Evolutionary conservation across 2,797 vertebrate species (phyloP), one percentile per base, ranked within the genome.

Genomic region (Myotis pilosus): DNA sequence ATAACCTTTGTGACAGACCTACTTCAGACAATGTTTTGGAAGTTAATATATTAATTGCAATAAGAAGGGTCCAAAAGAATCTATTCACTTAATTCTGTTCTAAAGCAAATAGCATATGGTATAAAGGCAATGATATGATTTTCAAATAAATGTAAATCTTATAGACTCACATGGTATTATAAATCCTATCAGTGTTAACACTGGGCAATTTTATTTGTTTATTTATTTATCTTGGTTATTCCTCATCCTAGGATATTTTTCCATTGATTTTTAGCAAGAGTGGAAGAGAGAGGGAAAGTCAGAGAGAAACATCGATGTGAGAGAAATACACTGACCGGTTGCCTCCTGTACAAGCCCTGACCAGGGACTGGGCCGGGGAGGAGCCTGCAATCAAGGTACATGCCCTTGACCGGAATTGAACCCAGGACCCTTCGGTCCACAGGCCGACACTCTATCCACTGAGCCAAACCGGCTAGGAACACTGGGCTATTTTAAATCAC

Each of bases 11-110:
- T 93, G 68, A 75, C n/a, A 71, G n/a, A 91, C 6, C 16, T 82
- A 64, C 25, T 75, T 90, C 94, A 87, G 76, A 74, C 12, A 87
- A 20, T 69, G 78, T 76, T 95, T 92, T 89, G 19, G 85, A 93
- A 82, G 33, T 82, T 88, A 78, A 80, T 86, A 44, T 88, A 41
- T 49, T 93, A 92, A 89, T 94, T 13, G 22, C 7, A 83, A 12
- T 88, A 92, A 74, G 71, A 33, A 49, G n/a, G 33, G 28, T 68
- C 28, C 23, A 92, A 74, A 92, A 68, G n/a, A 88, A 91, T 83
- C 33, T 82, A 19, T 76, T 74, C 6, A 75, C 83, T 87, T 91
- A 93, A 64, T 91, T 90, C 53, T 85, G 60, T 75, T 92, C 23
- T 60, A 92, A 88, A 96, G 15, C 28, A 90, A 76, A 33, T 66